Percentiles rank a stretch among this genome's conserved stretches.
phyloP scores from a whole-genome alignment of 2,888 invertebrate genomes.

The Adelphocoris suturalis region DNA sequence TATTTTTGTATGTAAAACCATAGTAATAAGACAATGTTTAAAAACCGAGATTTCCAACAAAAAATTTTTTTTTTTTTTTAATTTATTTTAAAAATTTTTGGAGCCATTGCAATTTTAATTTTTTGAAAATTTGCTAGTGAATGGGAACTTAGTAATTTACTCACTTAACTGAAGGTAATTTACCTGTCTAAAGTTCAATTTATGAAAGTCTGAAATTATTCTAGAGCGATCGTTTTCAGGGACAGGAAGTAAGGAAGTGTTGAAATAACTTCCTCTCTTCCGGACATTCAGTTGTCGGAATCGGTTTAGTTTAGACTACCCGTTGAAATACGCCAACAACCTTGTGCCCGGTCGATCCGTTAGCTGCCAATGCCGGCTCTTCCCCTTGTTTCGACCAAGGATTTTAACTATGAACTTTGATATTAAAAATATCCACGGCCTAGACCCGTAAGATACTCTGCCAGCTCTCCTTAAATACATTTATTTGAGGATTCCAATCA shows the following conservation, averaged over 20 bases:
- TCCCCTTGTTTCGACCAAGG: constrained; percentile 44
- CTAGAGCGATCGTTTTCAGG: neutral
- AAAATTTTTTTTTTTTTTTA: no score
- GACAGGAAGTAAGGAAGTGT: neutral
- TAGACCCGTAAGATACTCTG: constrained; percentile 46
- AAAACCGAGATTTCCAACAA: no score
- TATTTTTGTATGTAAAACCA: no score
- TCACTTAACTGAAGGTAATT: no score
- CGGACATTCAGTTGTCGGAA: neutral
- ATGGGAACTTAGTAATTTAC: no score
- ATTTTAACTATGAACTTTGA: constrained; percentile 58
- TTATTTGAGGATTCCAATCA: constrained; percentile 44
- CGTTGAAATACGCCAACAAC: neutral
- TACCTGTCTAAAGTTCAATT: no score
- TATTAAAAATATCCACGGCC: constrained; percentile 56
- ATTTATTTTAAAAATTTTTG: no score
- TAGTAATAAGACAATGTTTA: no score
- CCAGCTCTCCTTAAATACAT: constrained; percentile 15
- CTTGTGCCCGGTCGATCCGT: constrained; percentile 34
- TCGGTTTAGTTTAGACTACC: neutral
- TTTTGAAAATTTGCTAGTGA: no score
- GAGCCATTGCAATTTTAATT: no score
- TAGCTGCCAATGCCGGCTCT: constrained; percentile 49
- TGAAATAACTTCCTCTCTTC: constrained; percentile 6
- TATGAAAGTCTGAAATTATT: no score